Conservation (phyloP, 2,888 invertebrate genomes). For the Ctena decussata region DNA sequence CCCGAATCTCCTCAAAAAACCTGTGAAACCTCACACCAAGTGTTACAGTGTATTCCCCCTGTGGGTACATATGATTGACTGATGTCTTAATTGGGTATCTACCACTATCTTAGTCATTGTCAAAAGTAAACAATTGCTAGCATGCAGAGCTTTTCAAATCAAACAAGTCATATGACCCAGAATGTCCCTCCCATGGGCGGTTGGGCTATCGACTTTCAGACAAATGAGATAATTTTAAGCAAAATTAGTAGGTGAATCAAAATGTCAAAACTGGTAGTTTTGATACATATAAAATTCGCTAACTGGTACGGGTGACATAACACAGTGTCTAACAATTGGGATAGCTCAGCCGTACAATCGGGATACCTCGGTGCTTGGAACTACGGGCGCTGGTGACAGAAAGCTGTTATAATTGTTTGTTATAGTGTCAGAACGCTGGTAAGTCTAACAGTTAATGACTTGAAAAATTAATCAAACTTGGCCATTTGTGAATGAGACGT, state of each 20-base stretch:
- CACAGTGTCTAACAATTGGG: not conserved
- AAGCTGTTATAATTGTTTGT: not conserved
- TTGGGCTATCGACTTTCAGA: not conserved
- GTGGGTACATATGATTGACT: not conserved
- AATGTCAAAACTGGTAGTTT: not conserved
- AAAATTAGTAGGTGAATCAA: not conserved
- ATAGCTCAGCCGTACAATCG: not conserved
- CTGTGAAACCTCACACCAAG: constrained; percentile 59
- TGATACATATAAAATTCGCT: constrained; percentile 8
- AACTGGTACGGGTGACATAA: constrained; percentile 28
- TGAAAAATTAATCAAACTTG: not conserved
- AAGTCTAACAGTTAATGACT: not conserved
- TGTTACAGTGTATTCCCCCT: not conserved
- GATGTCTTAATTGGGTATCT: constrained; percentile 7
- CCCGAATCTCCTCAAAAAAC: not conserved
- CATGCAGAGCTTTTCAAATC: not conserved
- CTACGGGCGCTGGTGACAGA: not conserved
- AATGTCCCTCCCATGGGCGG: constrained; percentile 1
- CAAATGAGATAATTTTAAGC: not conserved
- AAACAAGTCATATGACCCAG: not conserved
- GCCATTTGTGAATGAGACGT: no score
- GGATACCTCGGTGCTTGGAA: not conserved
- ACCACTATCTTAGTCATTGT: not conserved
- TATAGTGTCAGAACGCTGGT: constrained; percentile 3
- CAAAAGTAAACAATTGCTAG: not conserved